Base-by-base conservation (phyloP, 2,113 vertebrate genomes). In the Aviceda subcristata region DNA sequence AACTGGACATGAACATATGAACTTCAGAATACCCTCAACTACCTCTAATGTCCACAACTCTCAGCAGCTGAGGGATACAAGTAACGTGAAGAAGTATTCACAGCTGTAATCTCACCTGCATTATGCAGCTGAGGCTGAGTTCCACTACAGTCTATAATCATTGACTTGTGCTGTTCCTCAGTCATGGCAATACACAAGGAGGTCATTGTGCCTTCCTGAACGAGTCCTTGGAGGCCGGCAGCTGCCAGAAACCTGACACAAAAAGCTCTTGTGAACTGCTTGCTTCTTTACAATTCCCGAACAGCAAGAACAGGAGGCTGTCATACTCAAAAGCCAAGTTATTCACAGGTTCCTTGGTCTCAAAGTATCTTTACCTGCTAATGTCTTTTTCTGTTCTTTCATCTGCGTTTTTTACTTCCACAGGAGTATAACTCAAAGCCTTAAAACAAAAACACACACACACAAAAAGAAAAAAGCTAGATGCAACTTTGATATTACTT, bases 371-470 rank as follows among this genome's bases (percentile, higher is more conserved):
- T 98, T 98, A 99, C 99, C 99, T 99, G 94, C 98, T 97, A 39
- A 99, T 98, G 69, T 99, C 99, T 56, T 98, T 98, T 97, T 99
- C 98, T 57, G 98, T 99, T 96, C 95, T 98, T 87, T 99, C 98
- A 82, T 99, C 99, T 64, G 99, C 97, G 21, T 98, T 98, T 92
- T 93, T 98, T 29, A 99, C 98, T 81, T 99, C 99, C 45, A 99
- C 98, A 9, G 98, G 98, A 73, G 98, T 99, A 50, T 99, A 99
- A 98, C 99, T 99, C 97, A 99, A 95, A 96, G 99, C 99, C 99
- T 99, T 73, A 50, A 69, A 83, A 15, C 45, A 83, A 92, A 66
- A 79, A 53, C 51, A 53, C 51, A 53, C 51, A 53, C 50, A n/a
- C 34, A 77, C 36, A 62, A 57, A 62, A 86, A 64, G 6, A 83